These are phyloP conservation scores for Perodicticus potto DNA, from an alignment of 2,797 vertebrate species.

Conservation along the genomic window DNA sequence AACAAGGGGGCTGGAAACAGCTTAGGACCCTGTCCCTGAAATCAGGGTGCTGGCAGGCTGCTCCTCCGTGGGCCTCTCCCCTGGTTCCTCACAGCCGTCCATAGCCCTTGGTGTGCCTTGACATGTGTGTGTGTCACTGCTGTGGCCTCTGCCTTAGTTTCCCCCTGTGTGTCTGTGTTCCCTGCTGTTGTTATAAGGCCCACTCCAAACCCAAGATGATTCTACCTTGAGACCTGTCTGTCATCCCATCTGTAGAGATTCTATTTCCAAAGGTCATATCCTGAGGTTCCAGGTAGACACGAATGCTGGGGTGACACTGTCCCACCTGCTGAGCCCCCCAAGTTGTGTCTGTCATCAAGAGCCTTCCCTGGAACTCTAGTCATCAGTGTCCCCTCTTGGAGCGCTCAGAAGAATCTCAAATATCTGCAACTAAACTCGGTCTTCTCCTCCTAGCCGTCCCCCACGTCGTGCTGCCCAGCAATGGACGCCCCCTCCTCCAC, in stretches of 20 bases:
- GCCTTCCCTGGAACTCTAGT: not conserved
- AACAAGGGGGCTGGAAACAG: not conserved
- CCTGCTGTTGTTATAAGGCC: too few relatives aligned
- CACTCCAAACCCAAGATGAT: too few relatives aligned
- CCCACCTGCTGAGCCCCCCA: rapidly evolving
- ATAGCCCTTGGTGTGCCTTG: rapidly evolving
- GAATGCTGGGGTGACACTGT: too few relatives aligned
- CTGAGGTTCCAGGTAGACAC: not conserved
- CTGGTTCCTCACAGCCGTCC: rapidly evolving
- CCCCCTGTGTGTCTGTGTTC: rapidly evolving
- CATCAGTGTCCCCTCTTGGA: rapidly evolving
- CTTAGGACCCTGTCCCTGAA: not conserved
- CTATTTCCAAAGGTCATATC: not conserved
- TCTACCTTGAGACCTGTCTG: not conserved
- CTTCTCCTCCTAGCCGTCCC: too few relatives aligned
- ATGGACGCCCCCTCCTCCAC: too few relatives aligned
- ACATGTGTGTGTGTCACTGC: rapidly evolving
- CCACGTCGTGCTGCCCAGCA: too few relatives aligned
- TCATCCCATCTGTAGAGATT: not conserved
- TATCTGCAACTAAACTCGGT: rapidly evolving
- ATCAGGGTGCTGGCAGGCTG: too few relatives aligned
- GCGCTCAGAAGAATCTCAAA: not conserved
- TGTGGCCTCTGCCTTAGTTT: rapidly evolving
- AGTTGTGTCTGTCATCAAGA: rapidly evolving
- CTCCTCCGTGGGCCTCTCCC: not conserved